Conservation (phyloP, 2,888 invertebrate genomes). For the Bibio marci region DNA sequence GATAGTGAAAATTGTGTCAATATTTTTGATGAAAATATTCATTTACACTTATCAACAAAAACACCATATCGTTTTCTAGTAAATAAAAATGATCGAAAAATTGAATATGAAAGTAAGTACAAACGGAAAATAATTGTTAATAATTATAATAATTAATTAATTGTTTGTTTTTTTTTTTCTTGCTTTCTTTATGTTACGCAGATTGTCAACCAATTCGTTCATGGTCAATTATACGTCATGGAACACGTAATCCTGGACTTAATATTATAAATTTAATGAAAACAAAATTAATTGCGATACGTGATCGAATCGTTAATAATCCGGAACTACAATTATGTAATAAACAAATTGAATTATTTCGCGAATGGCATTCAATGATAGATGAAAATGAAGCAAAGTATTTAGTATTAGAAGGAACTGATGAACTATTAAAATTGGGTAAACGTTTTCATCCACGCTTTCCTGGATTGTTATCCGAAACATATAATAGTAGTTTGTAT, state of each 20-base stretch:
- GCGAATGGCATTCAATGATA: conserved; percentile 40
- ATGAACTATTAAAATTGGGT: conserved; percentile 54
- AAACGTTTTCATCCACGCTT: conserved; percentile 58
- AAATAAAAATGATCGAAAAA: conserved; percentile 41
- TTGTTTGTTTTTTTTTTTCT: too few relatives aligned
- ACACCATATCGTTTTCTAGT: conserved; percentile 56
- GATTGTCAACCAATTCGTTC: conserved; percentile 47
- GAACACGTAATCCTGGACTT: conserved; percentile 52
- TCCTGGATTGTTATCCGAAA: conserved; percentile 40
- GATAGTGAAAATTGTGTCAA: too few relatives aligned
- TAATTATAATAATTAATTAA: neutral
- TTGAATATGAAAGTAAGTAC: conserved; percentile 39
- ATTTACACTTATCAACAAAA: conserved; percentile 42
- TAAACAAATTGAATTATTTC: conserved; percentile 25
- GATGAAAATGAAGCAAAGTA: conserved; percentile 37
- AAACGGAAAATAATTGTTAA: conserved; percentile 4
- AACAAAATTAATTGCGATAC: conserved; percentile 34
- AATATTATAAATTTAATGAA: conserved; percentile 37
- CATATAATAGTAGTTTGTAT: conserved; percentile 41
- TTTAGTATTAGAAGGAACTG: conserved; percentile 55
- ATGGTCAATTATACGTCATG: conserved; percentile 63
- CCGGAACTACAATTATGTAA: conserved; percentile 33
- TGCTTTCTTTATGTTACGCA: conserved; percentile 16
- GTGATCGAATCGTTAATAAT: conserved; percentile 35
- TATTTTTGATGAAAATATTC: conserved; percentile 20